Percentiles rank a stretch among this genome's conserved stretches.
phyloP scores from a whole-genome alignment of 2,888 invertebrate species.

The Actias luna region DNA sequence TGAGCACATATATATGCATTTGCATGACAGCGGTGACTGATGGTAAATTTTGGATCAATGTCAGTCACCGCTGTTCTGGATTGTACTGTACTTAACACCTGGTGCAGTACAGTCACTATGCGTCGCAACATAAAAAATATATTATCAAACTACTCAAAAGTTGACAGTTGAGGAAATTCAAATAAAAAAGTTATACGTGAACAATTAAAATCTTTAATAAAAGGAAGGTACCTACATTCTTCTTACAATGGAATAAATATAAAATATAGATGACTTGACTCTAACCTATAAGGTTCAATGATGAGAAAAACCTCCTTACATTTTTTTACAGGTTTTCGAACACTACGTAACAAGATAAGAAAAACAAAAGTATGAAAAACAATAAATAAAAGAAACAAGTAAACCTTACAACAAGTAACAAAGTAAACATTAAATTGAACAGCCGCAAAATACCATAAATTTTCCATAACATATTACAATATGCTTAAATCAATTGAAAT shows the following conservation, averaged over 20 bases:
- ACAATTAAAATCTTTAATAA: constrained; percentile 8
- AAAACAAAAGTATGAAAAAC: constrained; percentile 2
- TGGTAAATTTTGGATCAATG: too few relatives aligned
- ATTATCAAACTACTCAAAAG: background rate
- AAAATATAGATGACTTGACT: background rate
- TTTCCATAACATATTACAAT: background rate
- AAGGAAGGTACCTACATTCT: background rate
- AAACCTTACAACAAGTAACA: constrained; percentile 3
- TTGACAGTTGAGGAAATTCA: background rate
- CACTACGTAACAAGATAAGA: background rate
- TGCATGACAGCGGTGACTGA: too few relatives aligned
- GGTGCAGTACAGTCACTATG: too few relatives aligned
- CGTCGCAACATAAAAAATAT: too few relatives aligned
- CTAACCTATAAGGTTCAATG: background rate
- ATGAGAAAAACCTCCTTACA: constrained; percentile 2
- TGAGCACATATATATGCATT: too few relatives aligned
- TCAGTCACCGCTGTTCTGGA: too few relatives aligned
- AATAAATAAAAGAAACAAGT: constrained; percentile 7
- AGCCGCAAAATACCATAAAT: background rate
- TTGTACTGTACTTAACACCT: too few relatives aligned
- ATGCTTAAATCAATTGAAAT: background rate
- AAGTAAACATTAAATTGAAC: constrained; percentile 4
- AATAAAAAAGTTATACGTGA: background rate
- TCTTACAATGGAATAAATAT: background rate
- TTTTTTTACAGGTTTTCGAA: background rate